Percentiles rank a stretch among this genome's conserved stretches.
These are phyloP conservation scores for Scortum barcoo DNA, from an alignment of 2,113 vertebrate species.

Conservation along the genomic window DNA sequence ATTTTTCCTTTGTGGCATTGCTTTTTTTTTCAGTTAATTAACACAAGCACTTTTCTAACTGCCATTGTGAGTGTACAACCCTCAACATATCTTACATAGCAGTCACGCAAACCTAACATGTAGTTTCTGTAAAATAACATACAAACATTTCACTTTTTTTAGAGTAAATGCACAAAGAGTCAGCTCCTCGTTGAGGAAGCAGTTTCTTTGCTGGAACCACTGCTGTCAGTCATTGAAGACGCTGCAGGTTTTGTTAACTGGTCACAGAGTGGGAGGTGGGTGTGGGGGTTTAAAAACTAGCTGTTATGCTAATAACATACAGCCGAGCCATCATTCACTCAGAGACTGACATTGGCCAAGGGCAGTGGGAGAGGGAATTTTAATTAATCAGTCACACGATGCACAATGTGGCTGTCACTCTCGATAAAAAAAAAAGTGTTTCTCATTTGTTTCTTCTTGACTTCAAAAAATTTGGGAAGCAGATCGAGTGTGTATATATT, in stretches of 20 bases:
- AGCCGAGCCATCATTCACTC: constrained; percentile 49
- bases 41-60: background rate
- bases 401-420: constrained; percentile 30
- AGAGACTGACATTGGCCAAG: constrained; percentile 57
- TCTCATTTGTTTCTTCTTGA: background rate
- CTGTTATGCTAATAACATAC: constrained; percentile 45
- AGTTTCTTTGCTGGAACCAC: constrained; percentile 70
- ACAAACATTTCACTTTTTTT: background rate
- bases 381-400: constrained; percentile 44
- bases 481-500: constrained; percentile 1
- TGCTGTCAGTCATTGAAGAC: constrained; percentile 36
- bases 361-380: constrained; percentile 23
- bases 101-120: background rate
- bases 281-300: constrained; percentile 22
- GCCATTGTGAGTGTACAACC: background rate
- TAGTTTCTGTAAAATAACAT: constrained; percentile 55
- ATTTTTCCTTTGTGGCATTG: background rate
- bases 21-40: background rate
- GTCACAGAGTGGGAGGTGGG: constrained; percentile 9
- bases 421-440: constrained; percentile 8
- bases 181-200: constrained; percentile 19
- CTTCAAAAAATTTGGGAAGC: background rate
- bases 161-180: constrained; percentile 53
- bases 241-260: constrained; percentile 31
- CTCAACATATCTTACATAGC: background rate